These are phyloP conservation scores for Ovis canadensis DNA, from an alignment of 2,113 vertebrate species.

Conservation along the genomic window DNA sequence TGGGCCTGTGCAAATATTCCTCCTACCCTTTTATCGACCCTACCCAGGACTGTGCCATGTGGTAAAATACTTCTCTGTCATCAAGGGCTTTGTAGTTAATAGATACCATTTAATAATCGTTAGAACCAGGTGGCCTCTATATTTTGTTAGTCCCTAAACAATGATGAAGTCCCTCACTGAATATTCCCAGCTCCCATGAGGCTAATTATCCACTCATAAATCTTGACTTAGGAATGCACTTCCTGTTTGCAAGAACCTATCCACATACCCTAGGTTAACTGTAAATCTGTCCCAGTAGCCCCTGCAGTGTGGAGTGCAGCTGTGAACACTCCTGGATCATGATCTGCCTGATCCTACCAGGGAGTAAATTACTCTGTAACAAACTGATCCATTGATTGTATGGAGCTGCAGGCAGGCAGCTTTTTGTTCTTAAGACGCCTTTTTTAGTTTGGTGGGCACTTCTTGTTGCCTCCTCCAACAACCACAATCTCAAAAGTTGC, in stretches of 20 bases:
- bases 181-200: background rate
- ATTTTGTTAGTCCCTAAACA: background rate
- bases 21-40: background rate
- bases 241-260: background rate
- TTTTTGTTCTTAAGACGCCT: background rate
- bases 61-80: background rate
- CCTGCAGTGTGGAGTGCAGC: background rate
- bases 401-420: background rate
- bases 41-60: background rate
- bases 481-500: background rate
- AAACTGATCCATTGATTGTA: background rate
- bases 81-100: background rate
- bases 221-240: background rate
- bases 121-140: background rate
- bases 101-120: background rate
- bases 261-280: background rate
- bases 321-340: background rate
- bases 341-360: background rate
- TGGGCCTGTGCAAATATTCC: background rate
- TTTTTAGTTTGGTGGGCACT: background rate
- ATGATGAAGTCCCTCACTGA: background rate
- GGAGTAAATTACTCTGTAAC: background rate
- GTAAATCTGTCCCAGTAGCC: background rate
- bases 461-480: background rate
- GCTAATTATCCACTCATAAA: background rate